Conservation (phyloP, 2,888 invertebrate genomes). For the Eupsilia transversa region DNA sequence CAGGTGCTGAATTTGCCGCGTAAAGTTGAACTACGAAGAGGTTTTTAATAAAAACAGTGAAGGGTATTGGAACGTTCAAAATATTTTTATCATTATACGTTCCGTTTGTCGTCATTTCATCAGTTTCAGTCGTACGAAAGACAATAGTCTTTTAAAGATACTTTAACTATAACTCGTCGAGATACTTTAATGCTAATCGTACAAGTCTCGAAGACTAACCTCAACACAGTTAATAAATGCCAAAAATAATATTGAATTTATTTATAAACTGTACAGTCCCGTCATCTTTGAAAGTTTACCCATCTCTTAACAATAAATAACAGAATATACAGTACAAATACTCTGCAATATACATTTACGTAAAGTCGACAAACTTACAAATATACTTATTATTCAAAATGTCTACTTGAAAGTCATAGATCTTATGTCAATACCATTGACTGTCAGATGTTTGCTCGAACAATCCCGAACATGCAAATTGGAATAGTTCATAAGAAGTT, state of each 20-base stretch:
- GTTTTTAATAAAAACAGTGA: neutral
- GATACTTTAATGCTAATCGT: neutral
- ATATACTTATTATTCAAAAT: conserved; percentile 34
- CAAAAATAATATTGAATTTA: conserved; percentile 7
- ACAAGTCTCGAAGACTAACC: neutral
- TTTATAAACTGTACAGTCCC: neutral
- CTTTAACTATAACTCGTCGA: neutral
- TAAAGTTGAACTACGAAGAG: conserved; percentile 5
- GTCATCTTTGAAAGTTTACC: neutral
- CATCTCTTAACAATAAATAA: conserved; percentile 8
- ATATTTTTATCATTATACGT: neutral
- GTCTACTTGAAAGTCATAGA: conserved; percentile 24
- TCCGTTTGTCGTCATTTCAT: neutral
- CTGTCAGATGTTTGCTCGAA: conserved; percentile 53
- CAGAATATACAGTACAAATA: conserved; percentile 8
- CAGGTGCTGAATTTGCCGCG: conserved; percentile 50
- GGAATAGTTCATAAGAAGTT: conserved; percentile 76
- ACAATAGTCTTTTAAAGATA: conserved; percentile 11
- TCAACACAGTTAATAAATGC: neutral
- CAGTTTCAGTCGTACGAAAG: neutral
- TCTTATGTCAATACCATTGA: conserved; percentile 36
- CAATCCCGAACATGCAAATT: conserved; percentile 74
- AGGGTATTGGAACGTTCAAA: neutral
- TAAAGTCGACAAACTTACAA: conserved; percentile 12
- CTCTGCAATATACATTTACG: neutral